Evolutionary conservation across 2,888 invertebrate genomes (phyloP).

Genomic region (Incurvaria masculella): DNA sequence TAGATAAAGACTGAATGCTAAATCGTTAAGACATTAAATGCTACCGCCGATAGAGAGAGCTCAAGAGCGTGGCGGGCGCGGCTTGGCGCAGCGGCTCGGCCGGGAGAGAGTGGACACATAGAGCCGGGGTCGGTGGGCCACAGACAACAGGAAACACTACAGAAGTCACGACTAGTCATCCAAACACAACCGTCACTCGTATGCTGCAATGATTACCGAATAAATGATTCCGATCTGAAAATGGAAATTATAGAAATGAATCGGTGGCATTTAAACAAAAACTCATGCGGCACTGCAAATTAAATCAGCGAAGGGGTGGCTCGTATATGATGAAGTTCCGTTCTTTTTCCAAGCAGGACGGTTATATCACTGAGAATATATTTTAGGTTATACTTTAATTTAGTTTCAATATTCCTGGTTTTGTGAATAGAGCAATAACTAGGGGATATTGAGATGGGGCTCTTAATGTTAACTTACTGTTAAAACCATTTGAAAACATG

Average conservation of each 20-base stretch:
- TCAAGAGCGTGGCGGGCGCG: constrained; percentile 4
- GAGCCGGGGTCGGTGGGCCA: constrained; percentile 27
- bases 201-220: constrained; percentile 50
- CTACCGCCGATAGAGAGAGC: constrained; percentile 8
- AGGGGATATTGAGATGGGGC: no score
- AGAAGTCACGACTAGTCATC: constrained; percentile 37
- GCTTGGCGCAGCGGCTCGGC: not conserved
- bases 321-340: no score
- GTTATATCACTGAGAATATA: no score
- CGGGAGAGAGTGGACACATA: not conserved
- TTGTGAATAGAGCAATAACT: no score
- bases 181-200: constrained; percentile 30
- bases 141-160: constrained; percentile 33
- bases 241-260: constrained; percentile 48
- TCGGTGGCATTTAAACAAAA: constrained; percentile 26
- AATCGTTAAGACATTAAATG: no score
- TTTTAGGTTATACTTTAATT: no score
- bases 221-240: constrained; percentile 60
- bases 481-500: no score
- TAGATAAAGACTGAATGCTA: no score
- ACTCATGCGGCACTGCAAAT: constrained; percentile 25
- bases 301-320: constrained; percentile 7
- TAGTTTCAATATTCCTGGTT: no score
- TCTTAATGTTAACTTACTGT: no score
- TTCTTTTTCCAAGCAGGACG: no score